Conservation (phyloP, 1,140 invertebrate genomes). For the Macrotrachela quadricornifera region DNA sequence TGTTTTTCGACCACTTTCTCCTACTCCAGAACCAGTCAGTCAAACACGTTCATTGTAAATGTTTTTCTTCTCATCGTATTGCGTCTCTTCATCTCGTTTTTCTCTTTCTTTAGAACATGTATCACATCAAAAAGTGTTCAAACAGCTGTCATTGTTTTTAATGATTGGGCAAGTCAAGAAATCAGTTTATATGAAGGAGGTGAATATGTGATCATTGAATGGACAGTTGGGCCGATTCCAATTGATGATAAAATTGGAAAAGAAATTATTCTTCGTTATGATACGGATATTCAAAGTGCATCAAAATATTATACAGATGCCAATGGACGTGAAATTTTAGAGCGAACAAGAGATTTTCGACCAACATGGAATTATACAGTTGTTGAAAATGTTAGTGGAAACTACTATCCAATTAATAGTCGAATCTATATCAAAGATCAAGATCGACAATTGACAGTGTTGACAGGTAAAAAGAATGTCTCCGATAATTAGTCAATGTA, state of each 20-base stretch:
- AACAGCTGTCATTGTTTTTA: slow-evolving; percentile 23
- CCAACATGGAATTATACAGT: slow-evolving; percentile 46
- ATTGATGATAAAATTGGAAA: slow-evolving; percentile 38
- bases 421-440: no score
- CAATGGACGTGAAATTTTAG: slow-evolving; percentile 68
- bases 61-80: no score
- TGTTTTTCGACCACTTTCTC: not conserved
- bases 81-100: no score
- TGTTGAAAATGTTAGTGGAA: slow-evolving; percentile 49
- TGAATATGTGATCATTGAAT: slow-evolving; percentile 57
- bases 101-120: no score
- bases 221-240: slow-evolving; percentile 77
- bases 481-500: no score
- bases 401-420: no score
- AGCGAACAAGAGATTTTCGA: slow-evolving; percentile 42
- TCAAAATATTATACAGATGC: slow-evolving; percentile 70
- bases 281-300: slow-evolving; percentile 30
- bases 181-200: slow-evolving; percentile 48
- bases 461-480: no score
- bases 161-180: slow-evolving; percentile 55
- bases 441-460: no score
- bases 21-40: no score
- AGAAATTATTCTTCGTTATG: slow-evolving; percentile 9
- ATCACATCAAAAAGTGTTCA: no score
- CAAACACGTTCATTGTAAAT: no score